Conservation (phyloP, 2,888 invertebrate species). For the Pinctada fucata region DNA sequence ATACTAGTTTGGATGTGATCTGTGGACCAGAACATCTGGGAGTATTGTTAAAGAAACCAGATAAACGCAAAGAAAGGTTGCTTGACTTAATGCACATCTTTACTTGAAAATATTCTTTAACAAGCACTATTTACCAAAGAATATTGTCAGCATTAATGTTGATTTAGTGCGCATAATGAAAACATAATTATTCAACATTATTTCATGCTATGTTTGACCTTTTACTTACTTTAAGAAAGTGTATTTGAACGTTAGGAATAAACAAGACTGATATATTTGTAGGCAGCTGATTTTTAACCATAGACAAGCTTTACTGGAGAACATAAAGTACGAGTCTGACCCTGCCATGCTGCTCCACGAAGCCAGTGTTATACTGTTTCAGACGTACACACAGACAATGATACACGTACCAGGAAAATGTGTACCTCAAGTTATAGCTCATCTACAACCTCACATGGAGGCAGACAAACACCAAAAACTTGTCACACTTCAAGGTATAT, state of each 20-base stretch:
- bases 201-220: background rate
- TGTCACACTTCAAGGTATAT: conserved; percentile 87
- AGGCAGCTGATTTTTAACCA: conserved; percentile 87
- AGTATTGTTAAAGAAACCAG: conserved; percentile 86
- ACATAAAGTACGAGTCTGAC: conserved; percentile 81
- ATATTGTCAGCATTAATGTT: too few relatives aligned
- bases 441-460: conserved; percentile 84
- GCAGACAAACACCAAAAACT: conserved; percentile 83
- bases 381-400: conserved; percentile 87
- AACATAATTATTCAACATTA: background rate
- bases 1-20: conserved; percentile 85
- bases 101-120: too few relatives aligned
- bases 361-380: conserved; percentile 83
- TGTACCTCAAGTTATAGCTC: conserved; percentile 87
- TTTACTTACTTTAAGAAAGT: background rate
- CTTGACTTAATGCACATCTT: too few relatives aligned
- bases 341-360: conserved; percentile 74
- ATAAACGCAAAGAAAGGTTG: conserved; percentile 88
- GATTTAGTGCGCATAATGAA: background rate
- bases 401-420: conserved; percentile 96
- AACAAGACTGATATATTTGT: conserved; percentile 61
- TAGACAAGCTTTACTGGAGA: conserved; percentile 87
- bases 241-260: too few relatives aligned
- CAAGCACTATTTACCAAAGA: too few relatives aligned
- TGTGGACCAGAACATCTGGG: conserved; percentile 79